These are phyloP conservation scores for Podargus strigoides DNA, from an alignment of 2,797 vertebrate genomes.

Conservation along the genomic window DNA sequence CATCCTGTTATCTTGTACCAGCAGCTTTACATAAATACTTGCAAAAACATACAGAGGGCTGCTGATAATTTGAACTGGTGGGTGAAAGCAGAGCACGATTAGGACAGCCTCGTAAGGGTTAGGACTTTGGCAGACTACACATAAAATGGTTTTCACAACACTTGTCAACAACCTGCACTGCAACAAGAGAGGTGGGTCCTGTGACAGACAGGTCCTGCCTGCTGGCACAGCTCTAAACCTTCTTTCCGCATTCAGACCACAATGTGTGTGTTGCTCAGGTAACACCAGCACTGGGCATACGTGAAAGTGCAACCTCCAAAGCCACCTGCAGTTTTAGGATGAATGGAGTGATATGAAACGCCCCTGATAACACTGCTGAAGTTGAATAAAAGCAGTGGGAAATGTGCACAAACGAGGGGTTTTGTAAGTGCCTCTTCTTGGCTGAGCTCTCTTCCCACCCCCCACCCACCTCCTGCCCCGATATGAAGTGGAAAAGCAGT, in stretches of 20 bases:
- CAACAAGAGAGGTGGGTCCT: not conserved
- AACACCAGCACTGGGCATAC: not conserved
- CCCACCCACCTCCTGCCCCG: too few species aligned
- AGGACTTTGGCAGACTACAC: not conserved
- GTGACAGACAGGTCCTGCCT: rapidly evolving
- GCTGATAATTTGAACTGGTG: not conserved
- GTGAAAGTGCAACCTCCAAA: not conserved
- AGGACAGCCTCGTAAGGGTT: not conserved
- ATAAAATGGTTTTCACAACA: not conserved
- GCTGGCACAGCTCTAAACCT: not conserved
- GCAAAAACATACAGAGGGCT: not conserved
- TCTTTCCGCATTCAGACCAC: not conserved
- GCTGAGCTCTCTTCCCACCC: not conserved
- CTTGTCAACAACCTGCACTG: not conserved
- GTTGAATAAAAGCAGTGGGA: not conserved
- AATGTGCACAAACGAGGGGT: not conserved
- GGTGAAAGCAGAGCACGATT: not conserved
- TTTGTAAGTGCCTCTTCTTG: not conserved
- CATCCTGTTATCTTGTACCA: not conserved
- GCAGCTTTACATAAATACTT: not conserved
- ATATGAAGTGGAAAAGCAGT: not conserved
- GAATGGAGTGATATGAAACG: not conserved
- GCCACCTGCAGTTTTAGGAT: not conserved
- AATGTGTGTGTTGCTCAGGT: not conserved
- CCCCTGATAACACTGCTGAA: not conserved